Conservation (phyloP, 2,797 vertebrate species). For the Manis pentadactyla region DNA sequence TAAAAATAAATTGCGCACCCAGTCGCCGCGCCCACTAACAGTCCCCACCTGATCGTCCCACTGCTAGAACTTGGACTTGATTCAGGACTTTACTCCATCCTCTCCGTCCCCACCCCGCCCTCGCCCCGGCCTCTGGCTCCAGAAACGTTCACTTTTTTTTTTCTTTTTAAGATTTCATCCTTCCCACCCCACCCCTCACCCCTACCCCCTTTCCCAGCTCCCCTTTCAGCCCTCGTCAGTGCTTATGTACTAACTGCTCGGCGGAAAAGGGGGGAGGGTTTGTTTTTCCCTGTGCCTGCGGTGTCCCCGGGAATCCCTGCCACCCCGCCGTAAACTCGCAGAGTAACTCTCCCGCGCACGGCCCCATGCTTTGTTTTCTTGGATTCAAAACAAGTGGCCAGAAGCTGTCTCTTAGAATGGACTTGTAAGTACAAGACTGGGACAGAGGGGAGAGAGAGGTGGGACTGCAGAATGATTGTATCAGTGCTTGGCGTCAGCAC, state of each 20-base stretch:
- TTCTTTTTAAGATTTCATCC: background rate
- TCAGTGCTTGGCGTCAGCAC: background rate
- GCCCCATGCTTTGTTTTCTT: constrained; percentile 70
- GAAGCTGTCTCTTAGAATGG: background rate
- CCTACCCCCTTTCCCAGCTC: background rate
- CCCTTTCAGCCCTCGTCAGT: background rate
- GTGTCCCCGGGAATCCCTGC: constrained; percentile 71
- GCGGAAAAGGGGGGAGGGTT: background rate
- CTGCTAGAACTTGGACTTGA: background rate
- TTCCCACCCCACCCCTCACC: too few species aligned
- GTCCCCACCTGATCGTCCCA: background rate
- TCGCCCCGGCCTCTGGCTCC: background rate
- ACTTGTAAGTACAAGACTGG: constrained; percentile 14
- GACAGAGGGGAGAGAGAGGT: background rate
- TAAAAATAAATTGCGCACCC: background rate
- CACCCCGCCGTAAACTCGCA: constrained; percentile 80
- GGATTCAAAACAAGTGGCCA: constrained; percentile 38
- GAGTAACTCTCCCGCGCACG: constrained; percentile 84
- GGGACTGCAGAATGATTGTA: background rate
- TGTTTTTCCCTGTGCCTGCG: constrained; percentile 49
- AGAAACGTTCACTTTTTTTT: background rate
- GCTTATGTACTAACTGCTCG: background rate
- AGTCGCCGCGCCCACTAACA: background rate
- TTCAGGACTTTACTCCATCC: background rate
- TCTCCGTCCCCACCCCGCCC: background rate